These are phyloP conservation scores for Epinotia nisella DNA, from an alignment of 2,888 invertebrate genomes.

Conservation along the genomic window DNA sequence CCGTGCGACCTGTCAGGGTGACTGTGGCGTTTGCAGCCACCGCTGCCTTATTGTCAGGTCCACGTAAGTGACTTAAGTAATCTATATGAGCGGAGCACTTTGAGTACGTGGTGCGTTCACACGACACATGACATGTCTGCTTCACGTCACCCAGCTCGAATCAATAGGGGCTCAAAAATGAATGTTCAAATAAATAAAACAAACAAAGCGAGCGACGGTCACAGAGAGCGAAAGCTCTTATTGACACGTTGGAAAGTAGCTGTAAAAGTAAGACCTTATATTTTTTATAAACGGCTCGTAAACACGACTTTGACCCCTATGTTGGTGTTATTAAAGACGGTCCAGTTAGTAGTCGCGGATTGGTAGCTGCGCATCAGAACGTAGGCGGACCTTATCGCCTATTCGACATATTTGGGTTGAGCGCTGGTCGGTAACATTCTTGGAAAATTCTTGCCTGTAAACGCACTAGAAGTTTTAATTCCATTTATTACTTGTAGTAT, in stretches of 20 bases:
- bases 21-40: no score
- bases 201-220: slow-evolving; percentile 74
- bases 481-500: background rate
- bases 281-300: slow-evolving; percentile 37
- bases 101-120: background rate
- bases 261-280: slow-evolving; percentile 51
- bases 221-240: slow-evolving; percentile 83
- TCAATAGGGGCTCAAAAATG: slow-evolving; percentile 63
- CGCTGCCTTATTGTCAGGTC: no score
- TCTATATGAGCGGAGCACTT: background rate
- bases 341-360: slow-evolving; percentile 40
- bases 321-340: slow-evolving; percentile 49
- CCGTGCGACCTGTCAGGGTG: no score
- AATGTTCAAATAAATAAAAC: slow-evolving; percentile 74
- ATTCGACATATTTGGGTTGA: slow-evolving; percentile 76
- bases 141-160: slow-evolving; percentile 54
- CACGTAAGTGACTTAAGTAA: no score
- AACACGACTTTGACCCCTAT: slow-evolving; percentile 56
- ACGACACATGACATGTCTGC: slow-evolving; percentile 53
- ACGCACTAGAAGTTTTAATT: slow-evolving; percentile 32
- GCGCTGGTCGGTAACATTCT: slow-evolving; percentile 61
- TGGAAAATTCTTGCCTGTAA: slow-evolving; percentile 52
- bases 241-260: slow-evolving; percentile 83
- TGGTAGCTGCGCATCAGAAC: slow-evolving; percentile 51
- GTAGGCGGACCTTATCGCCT: slow-evolving; percentile 71